Base-by-base conservation (phyloP, 2,888 invertebrate genomes). In the Agrotis exclamationis region DNA sequence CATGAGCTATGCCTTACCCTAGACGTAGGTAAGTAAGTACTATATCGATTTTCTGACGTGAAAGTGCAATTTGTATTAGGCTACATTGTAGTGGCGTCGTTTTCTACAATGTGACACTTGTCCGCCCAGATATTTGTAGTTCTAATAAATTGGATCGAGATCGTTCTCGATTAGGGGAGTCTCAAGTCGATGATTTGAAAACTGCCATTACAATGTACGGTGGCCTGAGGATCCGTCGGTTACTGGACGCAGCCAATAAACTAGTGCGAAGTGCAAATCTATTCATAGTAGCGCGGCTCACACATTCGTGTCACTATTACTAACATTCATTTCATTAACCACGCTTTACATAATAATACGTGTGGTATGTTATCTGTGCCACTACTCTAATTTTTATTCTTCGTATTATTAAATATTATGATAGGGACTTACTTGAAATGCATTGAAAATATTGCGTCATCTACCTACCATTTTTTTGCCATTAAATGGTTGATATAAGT, bases 241-340 rank as follows among this genome's bases (percentile, higher is more conserved):
- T 76, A 84, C 83, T 72, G 72, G 74, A 66, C 70, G 75, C 28
- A 65, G 67, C 56, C 58, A 77, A 83, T 86, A 84, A 87, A 87
- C 85, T 85, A 63, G 89, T 86, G 86, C 89, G 87, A 88, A 88
- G 90, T 90, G 87, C 89, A 88, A 84, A 82, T 87, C 89, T 91
- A 90, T 90, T 90, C 82, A 87, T 87, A 85, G 86, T 81, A 64
- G 20, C 76, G 56, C 76, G 56, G 69, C 85, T 83, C 84, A 83
- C 75, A 78, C 79, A 83, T 83, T 80, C 78, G 78, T 85, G 83
- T 85, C 84, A 87, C 76, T 84, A 81, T 71, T 68, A 71, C 65
- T 67, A 66, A 66, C 60, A 73, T 67, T 57, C 60, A 65, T 69
- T 68, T 50, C 51, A 63, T 63, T 71, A 68, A 65, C 51, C 33